phyloP scores from a whole-genome alignment of 2,888 invertebrate genomes.

The Operophtera brumata region DNA sequence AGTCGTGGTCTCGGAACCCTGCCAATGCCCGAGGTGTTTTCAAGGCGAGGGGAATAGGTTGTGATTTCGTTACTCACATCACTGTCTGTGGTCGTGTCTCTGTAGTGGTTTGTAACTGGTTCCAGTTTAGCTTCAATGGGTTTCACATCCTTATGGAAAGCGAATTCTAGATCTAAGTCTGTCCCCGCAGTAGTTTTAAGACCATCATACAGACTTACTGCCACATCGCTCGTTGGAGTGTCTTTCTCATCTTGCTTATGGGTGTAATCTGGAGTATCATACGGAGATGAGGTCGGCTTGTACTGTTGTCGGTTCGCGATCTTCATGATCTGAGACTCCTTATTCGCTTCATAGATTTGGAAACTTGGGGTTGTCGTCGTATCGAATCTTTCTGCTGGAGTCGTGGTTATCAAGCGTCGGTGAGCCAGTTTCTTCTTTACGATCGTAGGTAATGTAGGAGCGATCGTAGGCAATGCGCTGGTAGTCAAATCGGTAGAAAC shows the following conservation, averaged over 20 bases:
- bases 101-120: conserved; percentile 41
- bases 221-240: conserved; percentile 76
- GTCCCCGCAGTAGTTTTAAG: conserved; percentile 51
- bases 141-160: conserved; percentile 71
- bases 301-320: conserved; percentile 65
- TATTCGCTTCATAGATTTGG: conserved; percentile 52
- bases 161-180: conserved; percentile 60
- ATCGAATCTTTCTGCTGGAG: conserved; percentile 55
- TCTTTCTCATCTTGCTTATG: conserved; percentile 79
- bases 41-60: conserved; percentile 49
- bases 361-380: conserved; percentile 57
- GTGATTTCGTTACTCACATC: conserved; percentile 48
- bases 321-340: conserved; percentile 77
- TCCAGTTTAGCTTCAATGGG: conserved; percentile 70
- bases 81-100: conserved; percentile 55
- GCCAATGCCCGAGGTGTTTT: conserved; percentile 51
- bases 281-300: conserved; percentile 47
- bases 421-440: conserved; percentile 66
- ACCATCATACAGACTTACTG: conserved; percentile 60
- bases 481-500: conserved; percentile 71
- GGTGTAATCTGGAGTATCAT: conserved; percentile 65
- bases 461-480: conserved; percentile 70
- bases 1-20: conserved; percentile 61
- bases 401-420: conserved; percentile 59
- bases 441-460: conserved; percentile 69